Evolutionary conservation across 1,140 invertebrate species (phyloP), one percentile per base, ranked within the genome.

Genomic region (Probaryconus sp.): DNA sequence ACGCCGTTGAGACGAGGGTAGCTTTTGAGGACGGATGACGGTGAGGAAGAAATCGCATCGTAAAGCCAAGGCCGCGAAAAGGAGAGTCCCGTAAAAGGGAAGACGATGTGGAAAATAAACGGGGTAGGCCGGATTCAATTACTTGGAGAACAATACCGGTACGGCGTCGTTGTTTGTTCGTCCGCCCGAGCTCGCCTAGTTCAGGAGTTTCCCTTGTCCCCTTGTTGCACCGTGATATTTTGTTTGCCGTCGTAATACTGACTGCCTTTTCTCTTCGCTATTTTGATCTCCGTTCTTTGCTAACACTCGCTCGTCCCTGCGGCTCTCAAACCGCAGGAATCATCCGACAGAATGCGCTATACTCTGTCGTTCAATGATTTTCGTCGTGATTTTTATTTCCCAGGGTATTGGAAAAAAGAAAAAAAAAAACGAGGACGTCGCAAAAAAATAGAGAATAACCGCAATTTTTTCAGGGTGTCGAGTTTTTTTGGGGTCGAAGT

Each of bases 101-200:
- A 72, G 68, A 64, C 68, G 56, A 60, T 18, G 61, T 60, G 42
- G 55, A 51, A 68, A 58, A 56, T 50, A 48, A 42, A 40, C 42
- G 60, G 42, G 64, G 53, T 61, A 73, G 69, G 80, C 78, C 79
- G 81, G 83, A 87, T 87, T 87, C 86, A 87, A 87, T 87, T 87
- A 87, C 83, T 85, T 71, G 80, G 79, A 81, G 86, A 86, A 87
- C 85, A 87, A 87, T 87, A 83, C 83, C 68, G 80, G 78, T 81
- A 77, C 67, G 74, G 58, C 81, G 80, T 81, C 79, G 84, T 87
- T 87, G 83, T 87, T 87, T 85, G 79, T 81, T 78, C 81, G 81
- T 78, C 77, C 79, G 78, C 74, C 79, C 74, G 81, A 48, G 77
- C 82, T 78, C 74, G 82, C 77, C 79, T 78, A 64, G 73, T 79